Base-by-base conservation (phyloP, 1,140 invertebrate genomes). In the Andricus grossulariae region DNA sequence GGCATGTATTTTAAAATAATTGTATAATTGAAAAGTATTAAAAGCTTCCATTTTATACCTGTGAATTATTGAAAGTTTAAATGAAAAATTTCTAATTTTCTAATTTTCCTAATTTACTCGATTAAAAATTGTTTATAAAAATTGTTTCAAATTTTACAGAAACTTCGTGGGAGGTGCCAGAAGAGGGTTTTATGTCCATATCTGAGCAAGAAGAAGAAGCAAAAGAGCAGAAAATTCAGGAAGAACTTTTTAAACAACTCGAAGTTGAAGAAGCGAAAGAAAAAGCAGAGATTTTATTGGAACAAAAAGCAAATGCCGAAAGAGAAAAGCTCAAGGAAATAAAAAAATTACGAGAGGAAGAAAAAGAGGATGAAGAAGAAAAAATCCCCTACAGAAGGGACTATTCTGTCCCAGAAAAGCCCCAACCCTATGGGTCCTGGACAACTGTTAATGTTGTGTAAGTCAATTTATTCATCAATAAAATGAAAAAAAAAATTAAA, bases 341-440 rank as follows among this genome's bases (percentile, higher is more conserved):
- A 86, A 85, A 93, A 91, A 87, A 88, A 73, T 77, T 80, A 51
- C 84, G 88, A 78, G 76, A 87, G 51, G 60, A 81, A 49, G 82
- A 89, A 70, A 50, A 78, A 16, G 81, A 83, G 5, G 84, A 90
- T 49, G 87, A 83, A 7, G 89, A 92, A 55, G 73, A 94, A 81
- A 81, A 92, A 86, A 81, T 90, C 83, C 71, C 91, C 80, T 90
- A 93, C 81, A 82, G 91, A 90, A 81, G 92, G 89, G 77, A 91
- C 73, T 92, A 90, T 54, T 91, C 88, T 75, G 85, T 91, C 12
- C 89, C 90, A 12, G 87, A 90, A 73, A 92, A 91, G 83, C 92
- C 91, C 4, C 91, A 94, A 81, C 93, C 94, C 19, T 95, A 95
- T 84, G 95, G 95, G 11, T 86, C 91, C 51, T 95, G 95, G 95